Base-by-base conservation (phyloP, 23 tunicate genomes). In the Styela clava region DNA sequence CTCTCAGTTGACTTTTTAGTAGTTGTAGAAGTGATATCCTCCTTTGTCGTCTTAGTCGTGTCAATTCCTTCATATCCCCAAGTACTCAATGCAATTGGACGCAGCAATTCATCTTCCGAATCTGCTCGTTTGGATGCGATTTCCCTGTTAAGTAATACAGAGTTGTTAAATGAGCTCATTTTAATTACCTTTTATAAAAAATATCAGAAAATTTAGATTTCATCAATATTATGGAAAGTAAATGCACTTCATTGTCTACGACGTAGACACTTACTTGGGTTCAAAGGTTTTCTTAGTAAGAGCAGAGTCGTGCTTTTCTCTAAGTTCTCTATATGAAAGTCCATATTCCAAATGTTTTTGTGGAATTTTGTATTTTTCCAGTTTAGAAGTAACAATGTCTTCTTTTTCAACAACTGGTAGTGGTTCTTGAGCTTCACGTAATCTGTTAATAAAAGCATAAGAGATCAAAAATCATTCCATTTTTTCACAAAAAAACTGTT, bases 91-190 rank as follows among this genome's bases (percentile, higher is more conserved):
- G 94, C 87, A 30, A 88, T 78, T 27, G 92, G 92, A 24, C 89
- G 86, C 51, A 94, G 62, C 2, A 87, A 74, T 63, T 88, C 98
- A 33, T 94, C 98, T 31, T 94, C 98, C 32, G 98, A 94, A 84
- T 94, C 98, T n/a, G 67, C 68, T 5, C 81, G 81, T 35, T 67
- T 27, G 30, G 71, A 67, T 25, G 71, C 31, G 24, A 25, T 25
- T 18, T 27, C 31, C 71, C 71, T 67, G 71, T 18, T 0, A 67
- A n/a, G n/a, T n/a, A n/a, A n/a, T n/a, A n/a, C n/a, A n/a, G n/a
- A n/a, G n/a, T n/a, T n/a, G n/a, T n/a, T n/a, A n/a, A n/a, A n/a
- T n/a, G n/a, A n/a, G n/a, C n/a, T n/a, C n/a, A n/a, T n/a, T n/a
- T n/a, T n/a, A n/a, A n/a, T n/a, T n/a, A n/a, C n/a, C n/a, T n/a